Evolutionary conservation across 2,888 invertebrate species (phyloP), one percentile per base, ranked within the genome.

Genomic region (Leptinotarsa juncta): DNA sequence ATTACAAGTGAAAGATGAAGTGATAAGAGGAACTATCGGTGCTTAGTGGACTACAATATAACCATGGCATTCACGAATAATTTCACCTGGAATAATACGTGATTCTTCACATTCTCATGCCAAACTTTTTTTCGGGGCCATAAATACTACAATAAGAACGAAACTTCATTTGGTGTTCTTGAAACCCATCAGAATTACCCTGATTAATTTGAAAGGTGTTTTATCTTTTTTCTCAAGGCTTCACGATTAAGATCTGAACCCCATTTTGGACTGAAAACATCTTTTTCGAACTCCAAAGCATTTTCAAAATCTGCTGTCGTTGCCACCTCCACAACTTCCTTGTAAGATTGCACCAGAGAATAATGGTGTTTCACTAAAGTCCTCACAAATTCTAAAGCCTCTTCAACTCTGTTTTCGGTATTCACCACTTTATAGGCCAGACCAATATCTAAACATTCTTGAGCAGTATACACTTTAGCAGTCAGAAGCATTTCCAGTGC

Each of bases 401-500:
- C 80, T 23, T 78, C 76, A n/a, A 84, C 42, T 62, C 73, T 77
- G 20, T 79, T 77, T 48, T 73, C 69, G 26, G 80, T 72, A 18
- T 82, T 73, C 4, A 86, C 76, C 15, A 85, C 77, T 65, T 78
- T 75, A 51, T 83, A 81, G 15, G 82, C 85, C 65, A 87, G 75
- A 14, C 84, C 85, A 15, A 83, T 71, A 7, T 79, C 71, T 5
- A 85, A 20, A 73, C 84, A 85, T 71, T 85, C 85, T 51, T 83
- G 74, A n/a, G 85, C 85, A 18, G 73, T 78, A 51, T 85, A 78
- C 20, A 86, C 78, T 76, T 81, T 82, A 3, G 84, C 76, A 4
- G 84, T 83, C 23, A 86, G 73, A 0, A 87, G 78, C 23, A 86
- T 73, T 71, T 86, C 83, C 65, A 86, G 73, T 1, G 86, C 85